phyloP scores from a whole-genome alignment of 2,888 invertebrate genomes.

The Xanthorhoe designata region DNA sequence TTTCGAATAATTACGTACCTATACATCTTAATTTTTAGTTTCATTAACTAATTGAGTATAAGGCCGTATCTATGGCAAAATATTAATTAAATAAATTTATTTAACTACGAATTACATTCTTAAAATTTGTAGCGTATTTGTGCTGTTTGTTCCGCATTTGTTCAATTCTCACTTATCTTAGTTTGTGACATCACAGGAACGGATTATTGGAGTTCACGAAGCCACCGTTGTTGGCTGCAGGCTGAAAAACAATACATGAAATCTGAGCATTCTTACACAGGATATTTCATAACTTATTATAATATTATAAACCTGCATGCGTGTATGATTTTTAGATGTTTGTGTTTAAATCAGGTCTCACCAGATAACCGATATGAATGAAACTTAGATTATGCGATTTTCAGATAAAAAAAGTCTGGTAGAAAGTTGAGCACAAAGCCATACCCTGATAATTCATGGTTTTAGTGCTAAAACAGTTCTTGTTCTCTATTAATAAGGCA shows the following conservation, averaged over 20 bases:
- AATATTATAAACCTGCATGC: too few species aligned
- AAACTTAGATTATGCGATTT: too few species aligned
- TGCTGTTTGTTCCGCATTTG: constrained; percentile 75
- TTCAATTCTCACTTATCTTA: constrained; percentile 63
- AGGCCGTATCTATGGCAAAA: constrained; percentile 63
- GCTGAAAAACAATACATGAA: constrained; percentile 57
- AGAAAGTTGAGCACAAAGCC: too few species aligned
- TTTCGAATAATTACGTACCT: constrained; percentile 12
- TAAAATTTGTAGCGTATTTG: constrained; percentile 79
- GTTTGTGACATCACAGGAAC: constrained; percentile 71
- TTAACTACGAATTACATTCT: constrained; percentile 58
- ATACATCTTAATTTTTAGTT: constrained; percentile 20
- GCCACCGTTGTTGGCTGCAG: constrained; percentile 69
- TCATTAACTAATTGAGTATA: constrained; percentile 31
- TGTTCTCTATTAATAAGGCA: too few species aligned
- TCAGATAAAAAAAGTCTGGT: too few species aligned
- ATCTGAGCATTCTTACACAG: background rate
- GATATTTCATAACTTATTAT: too few species aligned
- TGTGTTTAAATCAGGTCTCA: too few species aligned
- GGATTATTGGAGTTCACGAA: constrained; percentile 79
- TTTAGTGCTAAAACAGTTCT: too few species aligned
- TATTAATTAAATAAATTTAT: constrained; percentile 63
- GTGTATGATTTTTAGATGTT: too few species aligned
- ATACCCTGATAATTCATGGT: too few species aligned
- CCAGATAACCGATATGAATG: too few species aligned